These are phyloP conservation scores for Batillaria attramentaria DNA, from an alignment of 1,140 invertebrate genomes.

Conservation along the genomic window DNA sequence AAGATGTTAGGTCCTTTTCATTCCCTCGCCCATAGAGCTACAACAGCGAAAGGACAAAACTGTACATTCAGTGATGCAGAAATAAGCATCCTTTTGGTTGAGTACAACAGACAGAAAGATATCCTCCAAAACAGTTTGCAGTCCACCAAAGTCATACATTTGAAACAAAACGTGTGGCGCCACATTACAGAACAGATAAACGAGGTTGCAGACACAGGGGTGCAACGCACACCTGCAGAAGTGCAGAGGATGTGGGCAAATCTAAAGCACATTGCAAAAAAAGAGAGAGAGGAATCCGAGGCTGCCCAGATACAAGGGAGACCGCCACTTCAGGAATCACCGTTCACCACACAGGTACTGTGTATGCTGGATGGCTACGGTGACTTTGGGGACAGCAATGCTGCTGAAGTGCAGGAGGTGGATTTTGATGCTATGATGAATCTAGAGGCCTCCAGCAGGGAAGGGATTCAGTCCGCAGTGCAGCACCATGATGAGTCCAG, in stretches of 20 bases:
- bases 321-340: background rate
- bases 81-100: background rate
- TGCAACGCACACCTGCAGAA: background rate
- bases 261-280: background rate
- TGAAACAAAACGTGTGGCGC: background rate
- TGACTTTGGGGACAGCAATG: background rate
- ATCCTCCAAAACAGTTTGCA: background rate
- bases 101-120: background rate
- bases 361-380: background rate
- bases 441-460: background rate
- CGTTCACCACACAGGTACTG: background rate
- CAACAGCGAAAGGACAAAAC: background rate
- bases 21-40: background rate
- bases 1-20: background rate
- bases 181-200: background rate
- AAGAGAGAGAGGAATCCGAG: background rate
- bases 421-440: slow-evolving; percentile 13
- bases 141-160: too few species aligned
- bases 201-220: background rate
- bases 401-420: background rate
- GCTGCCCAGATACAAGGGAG: background rate
- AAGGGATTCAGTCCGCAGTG: background rate
- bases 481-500: background rate
- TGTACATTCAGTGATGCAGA: background rate
- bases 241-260: background rate